Percentiles rank a stretch among this genome's conserved stretches.
Evolutionary conservation across 2,797 vertebrate genomes (phyloP).

Genomic region (Cuculus canorus): DNA sequence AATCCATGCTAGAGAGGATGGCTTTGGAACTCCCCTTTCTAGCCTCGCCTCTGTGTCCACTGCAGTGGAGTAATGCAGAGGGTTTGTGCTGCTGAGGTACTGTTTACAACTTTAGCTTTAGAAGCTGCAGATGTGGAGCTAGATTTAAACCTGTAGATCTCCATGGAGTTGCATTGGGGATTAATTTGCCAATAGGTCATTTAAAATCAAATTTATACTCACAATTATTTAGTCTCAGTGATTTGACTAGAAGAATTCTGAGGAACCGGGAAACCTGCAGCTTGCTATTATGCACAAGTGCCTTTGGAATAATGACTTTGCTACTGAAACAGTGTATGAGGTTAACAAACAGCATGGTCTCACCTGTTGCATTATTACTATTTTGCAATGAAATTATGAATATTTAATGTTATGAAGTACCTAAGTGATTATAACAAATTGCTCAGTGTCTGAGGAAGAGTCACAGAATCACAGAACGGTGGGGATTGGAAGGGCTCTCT

Average conservation of each 20-base stretch:
- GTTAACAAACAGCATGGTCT: neutral
- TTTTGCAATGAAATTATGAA: neutral
- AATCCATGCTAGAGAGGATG: neutral
- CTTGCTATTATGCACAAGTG: neutral
- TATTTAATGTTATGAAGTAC: neutral
- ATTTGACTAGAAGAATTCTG: neutral
- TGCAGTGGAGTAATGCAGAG: neutral
- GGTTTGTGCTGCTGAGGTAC: neutral
- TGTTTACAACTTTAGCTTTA: neutral
- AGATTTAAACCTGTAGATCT: neutral
- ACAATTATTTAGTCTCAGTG: neutral
- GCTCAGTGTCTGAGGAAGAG: neutral
- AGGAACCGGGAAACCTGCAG: neutral
- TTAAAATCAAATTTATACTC: neutral
- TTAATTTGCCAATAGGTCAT: neutral
- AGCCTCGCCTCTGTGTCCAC: neutral
- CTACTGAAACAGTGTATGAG: fast-evolving
- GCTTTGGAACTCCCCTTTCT: neutral
- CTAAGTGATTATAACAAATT: neutral
- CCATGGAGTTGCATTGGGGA: neutral
- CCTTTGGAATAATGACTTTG: neutral
- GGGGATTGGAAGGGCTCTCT: no score
- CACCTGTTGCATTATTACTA: neutral
- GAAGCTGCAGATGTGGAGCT: neutral
- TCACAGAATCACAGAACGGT: no score